Conservation (phyloP, 2,888 invertebrate genomes). For the Hirtodrosophila alboralis region DNA sequence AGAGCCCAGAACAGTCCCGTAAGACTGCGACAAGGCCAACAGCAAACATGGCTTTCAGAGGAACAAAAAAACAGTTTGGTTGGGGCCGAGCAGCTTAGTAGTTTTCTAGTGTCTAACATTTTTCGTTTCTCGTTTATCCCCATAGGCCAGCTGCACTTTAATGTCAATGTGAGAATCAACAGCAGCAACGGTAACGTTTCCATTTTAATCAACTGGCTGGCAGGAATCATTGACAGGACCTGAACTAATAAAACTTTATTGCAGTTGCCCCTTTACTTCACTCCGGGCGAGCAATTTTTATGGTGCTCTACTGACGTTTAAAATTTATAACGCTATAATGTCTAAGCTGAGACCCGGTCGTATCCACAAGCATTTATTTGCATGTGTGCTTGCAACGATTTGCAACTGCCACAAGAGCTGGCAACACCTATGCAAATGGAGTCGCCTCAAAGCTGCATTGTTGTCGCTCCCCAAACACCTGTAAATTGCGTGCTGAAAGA, state of each 20-base stretch:
- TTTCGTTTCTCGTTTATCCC: constrained; percentile 1
- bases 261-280: neutral
- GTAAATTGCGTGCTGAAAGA: constrained; percentile 14
- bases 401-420: constrained; percentile 9
- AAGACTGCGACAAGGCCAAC: constrained; percentile 8
- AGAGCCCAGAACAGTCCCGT: no score
- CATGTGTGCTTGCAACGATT: constrained; percentile 15
- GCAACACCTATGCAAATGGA: constrained; percentile 14
- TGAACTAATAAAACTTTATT: constrained; percentile 56
- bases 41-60: constrained; percentile 3
- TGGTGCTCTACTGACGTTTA: constrained; percentile 15
- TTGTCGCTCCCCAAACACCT: constrained; percentile 2
- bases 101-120: constrained; percentile 7
- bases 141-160: constrained; percentile 22
- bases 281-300: constrained; percentile 12
- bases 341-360: constrained; percentile 9
- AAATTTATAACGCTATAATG: constrained; percentile 30
- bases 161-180: constrained; percentile 3
- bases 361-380: constrained; percentile 11
- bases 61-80: no score
- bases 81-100: constrained; percentile 5
- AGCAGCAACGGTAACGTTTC: constrained; percentile 15
- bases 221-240: constrained; percentile 37
- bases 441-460: constrained; percentile 1
- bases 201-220: constrained; percentile 46